A percentile compares a stretch with the other conserved stretches of the same genome.
These are phyloP conservation scores for Eupithecia pulchellata DNA, from an alignment of 2,888 invertebrate genomes.

Conservation along the genomic window DNA sequence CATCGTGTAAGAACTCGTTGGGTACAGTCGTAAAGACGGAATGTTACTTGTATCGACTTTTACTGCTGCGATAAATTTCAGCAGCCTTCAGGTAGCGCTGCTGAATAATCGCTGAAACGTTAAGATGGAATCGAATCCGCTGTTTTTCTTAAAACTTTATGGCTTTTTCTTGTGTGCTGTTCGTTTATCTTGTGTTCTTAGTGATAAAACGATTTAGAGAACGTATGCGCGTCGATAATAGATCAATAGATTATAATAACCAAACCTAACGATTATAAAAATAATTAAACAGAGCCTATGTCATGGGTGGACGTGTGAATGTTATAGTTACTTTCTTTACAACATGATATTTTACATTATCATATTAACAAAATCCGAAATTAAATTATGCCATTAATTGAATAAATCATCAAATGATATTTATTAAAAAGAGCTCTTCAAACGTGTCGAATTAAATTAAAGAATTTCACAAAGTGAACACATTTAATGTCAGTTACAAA, in stretches of 20 bases:
- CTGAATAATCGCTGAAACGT: constrained; percentile 11
- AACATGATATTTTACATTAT: no score
- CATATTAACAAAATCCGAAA: no score
- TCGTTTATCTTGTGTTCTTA: background rate
- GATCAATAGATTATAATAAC: no score
- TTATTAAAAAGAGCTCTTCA: background rate
- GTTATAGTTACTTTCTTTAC: no score
- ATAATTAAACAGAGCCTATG: no score
- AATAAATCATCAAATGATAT: no score
- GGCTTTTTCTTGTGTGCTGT: background rate
- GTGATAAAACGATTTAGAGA: no score
- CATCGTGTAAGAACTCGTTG: constrained; percentile 4
- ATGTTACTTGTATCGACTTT: constrained; percentile 28
- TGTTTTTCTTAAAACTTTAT: background rate
- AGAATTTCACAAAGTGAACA: background rate
- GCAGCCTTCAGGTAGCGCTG: constrained; percentile 14
- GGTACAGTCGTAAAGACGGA: constrained; percentile 20
- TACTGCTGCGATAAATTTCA: constrained; percentile 26
- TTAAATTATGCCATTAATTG: no score
- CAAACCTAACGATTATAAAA: no score
- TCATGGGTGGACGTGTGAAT: no score
- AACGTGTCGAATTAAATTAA: no score
- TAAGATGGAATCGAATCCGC: background rate
- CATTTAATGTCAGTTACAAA: background rate
- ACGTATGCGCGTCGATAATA: no score